These are phyloP conservation scores for Zaprionus bogoriensis DNA, from an alignment of 2,888 invertebrate species.

Conservation along the genomic window DNA sequence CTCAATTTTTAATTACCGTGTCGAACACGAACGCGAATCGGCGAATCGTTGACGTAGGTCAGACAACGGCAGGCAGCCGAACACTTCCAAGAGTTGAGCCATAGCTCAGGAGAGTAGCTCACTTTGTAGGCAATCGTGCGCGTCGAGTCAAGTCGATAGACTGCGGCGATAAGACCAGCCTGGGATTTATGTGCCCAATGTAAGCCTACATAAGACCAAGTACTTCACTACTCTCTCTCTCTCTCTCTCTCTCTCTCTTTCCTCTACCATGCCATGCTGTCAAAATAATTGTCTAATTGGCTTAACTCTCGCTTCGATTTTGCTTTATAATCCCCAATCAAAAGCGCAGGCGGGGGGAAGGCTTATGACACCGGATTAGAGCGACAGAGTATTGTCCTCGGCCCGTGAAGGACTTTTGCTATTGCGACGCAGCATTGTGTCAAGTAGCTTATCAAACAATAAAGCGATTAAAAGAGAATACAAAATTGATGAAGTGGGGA, in stretches of 20 bases:
- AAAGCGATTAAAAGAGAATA: conserved; percentile 29
- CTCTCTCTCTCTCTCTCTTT: too few species aligned
- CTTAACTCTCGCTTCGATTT: conserved; percentile 39
- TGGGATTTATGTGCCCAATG: not conserved
- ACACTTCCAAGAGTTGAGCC: too few species aligned
- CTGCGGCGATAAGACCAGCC: not conserved
- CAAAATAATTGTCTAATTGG: conserved; percentile 44
- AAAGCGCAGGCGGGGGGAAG: conserved; percentile 31
- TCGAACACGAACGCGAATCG: conserved; percentile 56
- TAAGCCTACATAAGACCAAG: not conserved
- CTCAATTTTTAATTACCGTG: conserved; percentile 69
- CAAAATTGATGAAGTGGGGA: too few species aligned
- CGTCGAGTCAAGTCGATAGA: not conserved
- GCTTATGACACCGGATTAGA: conserved; percentile 42
- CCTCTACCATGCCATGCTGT: too few species aligned
- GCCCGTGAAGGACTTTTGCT: not conserved
- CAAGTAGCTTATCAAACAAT: conserved; percentile 66
- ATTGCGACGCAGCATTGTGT: conserved; percentile 25
- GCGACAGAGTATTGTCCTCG: not conserved
- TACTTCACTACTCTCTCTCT: too few species aligned
- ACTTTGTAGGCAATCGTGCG: conserved; percentile 36
- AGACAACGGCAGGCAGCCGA: conserved; percentile 15
- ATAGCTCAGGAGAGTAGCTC: too few species aligned
- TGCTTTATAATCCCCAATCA: conserved; percentile 21
- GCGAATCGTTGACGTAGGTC: conserved; percentile 71